Base-by-base conservation (phyloP, 1,140 invertebrate species). In the Drosophila nigrodunni region DNA sequence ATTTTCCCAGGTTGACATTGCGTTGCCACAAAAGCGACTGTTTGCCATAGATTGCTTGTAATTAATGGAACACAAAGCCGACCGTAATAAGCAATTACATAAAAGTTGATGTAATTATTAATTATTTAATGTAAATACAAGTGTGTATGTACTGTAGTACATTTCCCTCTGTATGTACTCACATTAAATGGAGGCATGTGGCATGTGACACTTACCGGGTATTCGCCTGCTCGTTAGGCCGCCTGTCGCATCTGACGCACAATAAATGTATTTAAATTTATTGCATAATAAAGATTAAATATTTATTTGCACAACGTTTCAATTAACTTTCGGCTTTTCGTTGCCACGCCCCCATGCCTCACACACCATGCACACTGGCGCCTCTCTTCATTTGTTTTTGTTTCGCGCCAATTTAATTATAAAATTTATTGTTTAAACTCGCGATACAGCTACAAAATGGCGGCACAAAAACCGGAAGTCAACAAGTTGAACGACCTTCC, bases 261-360 rank as follows among this genome's bases (percentile, higher is more conserved):
- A 79, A 88, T 88, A 89, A 83, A 88, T 90, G 86, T 90, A 89
- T 90, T 89, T 89, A 89, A 89, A 89, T 89, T 89, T 90, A 89
- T 89, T 90, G 85, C 86, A 90, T 90, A 89, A 89, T 89, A 89
- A 90, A 90, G 86, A 89, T 89, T 89, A 89, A 89, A 89, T 90
- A 89, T 89, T 90, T 89, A 90, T 89, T 90, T 89, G 85, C 85
- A 89, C 85, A 89, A 90, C 86, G 85, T 90, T 89, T 89, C 86
- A 89, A 89, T 89, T 89, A 89, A 89, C 81, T 89, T 89, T 90
- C 80, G 85, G 80, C 85, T 89, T 78, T 89, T 62, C 74, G 3
- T 25, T 13, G 57, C 46, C 25, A 25, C 21, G 10, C 7, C 62
- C 7, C 39, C 25, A 25, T 13, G 10, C 7, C 62, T 7, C 59